phyloP scores from a whole-genome alignment of 1,140 invertebrate species.

The Apis cerana region DNA sequence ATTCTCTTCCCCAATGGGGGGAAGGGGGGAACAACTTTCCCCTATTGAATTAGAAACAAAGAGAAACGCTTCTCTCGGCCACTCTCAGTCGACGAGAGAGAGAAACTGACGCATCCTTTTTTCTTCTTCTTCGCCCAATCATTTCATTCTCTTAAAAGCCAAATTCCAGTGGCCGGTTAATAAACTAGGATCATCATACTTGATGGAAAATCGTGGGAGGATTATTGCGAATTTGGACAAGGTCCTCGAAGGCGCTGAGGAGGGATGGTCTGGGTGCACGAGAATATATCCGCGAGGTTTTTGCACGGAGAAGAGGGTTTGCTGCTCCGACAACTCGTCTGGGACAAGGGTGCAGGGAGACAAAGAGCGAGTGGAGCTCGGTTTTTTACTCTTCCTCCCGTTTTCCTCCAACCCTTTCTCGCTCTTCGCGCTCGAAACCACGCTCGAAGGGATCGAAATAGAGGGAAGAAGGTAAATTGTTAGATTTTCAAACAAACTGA shows the following conservation, averaged over 20 bases:
- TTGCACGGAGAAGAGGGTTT: slow-evolving; percentile 9
- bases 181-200: too few relatives aligned
- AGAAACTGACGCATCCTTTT: too few relatives aligned
- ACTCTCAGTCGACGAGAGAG: background rate
- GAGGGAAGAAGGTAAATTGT: background rate
- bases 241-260: background rate
- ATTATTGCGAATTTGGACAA: background rate
- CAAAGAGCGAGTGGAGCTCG: background rate
- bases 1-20: background rate
- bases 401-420: background rate
- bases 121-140: too few relatives aligned
- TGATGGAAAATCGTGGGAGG: background rate
- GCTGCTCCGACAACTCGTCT: background rate
- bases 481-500: background rate
- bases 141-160: too few relatives aligned
- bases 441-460: background rate
- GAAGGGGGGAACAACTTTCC: background rate
- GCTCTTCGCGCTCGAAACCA: background rate
- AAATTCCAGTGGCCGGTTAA: too few relatives aligned
- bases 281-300: slow-evolving; percentile 24
- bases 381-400: background rate
- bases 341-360: background rate
- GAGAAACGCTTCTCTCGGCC: too few relatives aligned
- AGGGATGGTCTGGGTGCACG: background rate
- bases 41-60: slow-evolving; percentile 2